Evolutionary conservation across 53 echinoderm and acorn worm genomes (phyloP).

Genomic region (Echinarachnius parma): DNA sequence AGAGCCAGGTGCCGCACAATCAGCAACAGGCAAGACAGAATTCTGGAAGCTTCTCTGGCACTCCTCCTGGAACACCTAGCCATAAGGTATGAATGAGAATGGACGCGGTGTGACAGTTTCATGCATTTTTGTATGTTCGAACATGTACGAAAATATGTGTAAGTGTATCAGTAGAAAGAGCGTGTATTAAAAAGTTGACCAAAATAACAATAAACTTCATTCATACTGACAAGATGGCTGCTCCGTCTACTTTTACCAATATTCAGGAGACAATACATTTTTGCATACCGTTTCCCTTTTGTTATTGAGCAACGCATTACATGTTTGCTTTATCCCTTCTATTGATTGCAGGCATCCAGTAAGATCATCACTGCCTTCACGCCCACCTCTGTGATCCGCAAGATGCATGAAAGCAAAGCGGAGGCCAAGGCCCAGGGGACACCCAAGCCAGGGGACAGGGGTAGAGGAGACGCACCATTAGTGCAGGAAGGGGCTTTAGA

Average conservation of each 20-base stretch:
- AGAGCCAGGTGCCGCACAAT: conserved; percentile 13
- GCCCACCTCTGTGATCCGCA: conserved; percentile 97
- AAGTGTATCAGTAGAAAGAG: too few relatives aligned
- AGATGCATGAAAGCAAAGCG: conserved; percentile 93
- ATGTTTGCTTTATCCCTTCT: too few relatives aligned
- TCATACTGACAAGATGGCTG: too few relatives aligned
- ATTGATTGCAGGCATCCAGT: conserved; percentile 50
- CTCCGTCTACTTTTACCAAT: too few relatives aligned
- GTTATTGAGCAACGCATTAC: too few relatives aligned
- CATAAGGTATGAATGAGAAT: conserved; percentile 46
- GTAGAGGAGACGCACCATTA: conserved; percentile 21
- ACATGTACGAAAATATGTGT: too few relatives aligned
- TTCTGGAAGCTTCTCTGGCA: conserved; percentile 11
- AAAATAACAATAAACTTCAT: too few relatives aligned
- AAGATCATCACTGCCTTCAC: conserved; percentile 84
- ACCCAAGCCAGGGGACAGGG: conserved; percentile 23
- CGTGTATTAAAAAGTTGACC: too few relatives aligned
- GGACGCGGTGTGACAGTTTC: too few relatives aligned
- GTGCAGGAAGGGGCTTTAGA: conserved; percentile 8
- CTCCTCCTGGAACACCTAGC: conserved; percentile 55
- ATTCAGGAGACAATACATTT: too few relatives aligned
- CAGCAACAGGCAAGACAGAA: conserved; percentile 26
- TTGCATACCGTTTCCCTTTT: too few relatives aligned
- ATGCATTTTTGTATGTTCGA: background rate
- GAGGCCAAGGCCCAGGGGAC: conserved; percentile 69